Percentiles rank a stretch among this genome's conserved stretches.
phyloP scores from a whole-genome alignment of 2,888 invertebrate species.

The Andrena dorsata region DNA sequence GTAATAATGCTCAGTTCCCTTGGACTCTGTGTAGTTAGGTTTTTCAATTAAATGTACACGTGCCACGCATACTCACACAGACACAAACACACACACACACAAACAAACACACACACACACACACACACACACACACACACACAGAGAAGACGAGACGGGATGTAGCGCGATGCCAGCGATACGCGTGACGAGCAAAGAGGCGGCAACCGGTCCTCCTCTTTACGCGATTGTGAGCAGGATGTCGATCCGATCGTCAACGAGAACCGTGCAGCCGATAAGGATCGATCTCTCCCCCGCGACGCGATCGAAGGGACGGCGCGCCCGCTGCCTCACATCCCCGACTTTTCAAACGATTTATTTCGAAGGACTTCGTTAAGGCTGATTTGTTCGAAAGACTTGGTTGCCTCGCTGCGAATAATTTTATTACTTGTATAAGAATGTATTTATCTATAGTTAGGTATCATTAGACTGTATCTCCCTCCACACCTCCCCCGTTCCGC shows the following conservation, averaged over 20 bases:
- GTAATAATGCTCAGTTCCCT: slow-evolving; percentile 75
- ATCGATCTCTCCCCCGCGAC: neutral
- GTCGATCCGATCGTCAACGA: neutral
- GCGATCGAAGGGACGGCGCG: slow-evolving; percentile 4
- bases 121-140: neutral
- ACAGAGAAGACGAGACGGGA: slow-evolving; percentile 39
- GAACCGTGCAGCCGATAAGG: neutral
- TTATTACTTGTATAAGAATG: slow-evolving; percentile 70
- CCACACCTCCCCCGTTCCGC: too few relatives aligned
- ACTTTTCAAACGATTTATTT: slow-evolving; percentile 67
- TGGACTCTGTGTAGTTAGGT: slow-evolving; percentile 80
- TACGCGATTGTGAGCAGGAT: neutral
- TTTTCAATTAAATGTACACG: slow-evolving; percentile 74
- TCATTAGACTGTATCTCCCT: slow-evolving; percentile 67
- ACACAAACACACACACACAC: neutral
- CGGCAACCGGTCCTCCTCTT: slow-evolving; percentile 49
- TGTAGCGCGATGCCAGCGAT: slow-evolving; percentile 21
- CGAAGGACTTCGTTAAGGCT: slow-evolving; percentile 74
- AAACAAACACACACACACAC: neutral
- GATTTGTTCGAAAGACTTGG: slow-evolving; percentile 71
- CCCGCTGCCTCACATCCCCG: slow-evolving; percentile 68
- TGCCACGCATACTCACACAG: slow-evolving; percentile 1
- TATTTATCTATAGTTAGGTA: slow-evolving; percentile 72
- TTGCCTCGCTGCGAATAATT: slow-evolving; percentile 71
- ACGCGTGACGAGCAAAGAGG: slow-evolving; percentile 50